Conservation (phyloP, 1,140 invertebrate genomes). For the Portunus trituberculatus region DNA sequence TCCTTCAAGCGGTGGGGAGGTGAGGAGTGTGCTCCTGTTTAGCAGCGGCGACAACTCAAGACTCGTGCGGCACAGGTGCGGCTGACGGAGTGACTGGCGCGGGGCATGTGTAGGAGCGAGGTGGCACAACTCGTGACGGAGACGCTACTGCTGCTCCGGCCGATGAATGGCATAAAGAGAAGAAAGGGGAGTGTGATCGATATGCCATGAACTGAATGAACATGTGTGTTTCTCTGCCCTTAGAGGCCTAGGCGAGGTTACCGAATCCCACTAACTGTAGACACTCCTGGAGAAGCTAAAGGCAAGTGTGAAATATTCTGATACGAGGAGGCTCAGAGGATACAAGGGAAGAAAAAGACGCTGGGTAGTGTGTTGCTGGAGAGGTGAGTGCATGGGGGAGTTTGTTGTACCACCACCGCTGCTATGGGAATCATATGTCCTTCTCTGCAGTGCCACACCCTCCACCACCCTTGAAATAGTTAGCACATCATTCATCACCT, state of each 20-base stretch:
- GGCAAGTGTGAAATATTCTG: background rate
- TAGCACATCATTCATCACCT: too few relatives aligned
- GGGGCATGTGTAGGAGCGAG: background rate
- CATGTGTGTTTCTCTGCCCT: background rate
- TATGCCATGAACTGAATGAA: background rate
- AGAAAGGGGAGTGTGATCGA: background rate
- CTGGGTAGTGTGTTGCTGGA: background rate
- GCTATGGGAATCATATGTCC: too few relatives aligned
- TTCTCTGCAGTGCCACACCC: background rate
- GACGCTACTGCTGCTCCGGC: background rate
- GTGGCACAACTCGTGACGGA: background rate
- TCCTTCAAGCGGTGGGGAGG: background rate
- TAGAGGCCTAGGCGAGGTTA: background rate
- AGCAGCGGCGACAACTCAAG: background rate
- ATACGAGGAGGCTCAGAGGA: background rate
- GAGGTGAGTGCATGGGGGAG: background rate
- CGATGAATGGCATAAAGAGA: background rate
- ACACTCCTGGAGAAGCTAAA: background rate
- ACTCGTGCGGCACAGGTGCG: background rate
- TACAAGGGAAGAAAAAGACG: background rate
- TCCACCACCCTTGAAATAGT: background rate
- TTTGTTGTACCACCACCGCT: background rate
- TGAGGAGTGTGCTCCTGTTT: background rate
- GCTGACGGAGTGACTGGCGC: background rate
- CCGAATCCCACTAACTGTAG: background rate